Conservation (phyloP, 2,888 invertebrate genomes). For the Noctua janthina region DNA sequence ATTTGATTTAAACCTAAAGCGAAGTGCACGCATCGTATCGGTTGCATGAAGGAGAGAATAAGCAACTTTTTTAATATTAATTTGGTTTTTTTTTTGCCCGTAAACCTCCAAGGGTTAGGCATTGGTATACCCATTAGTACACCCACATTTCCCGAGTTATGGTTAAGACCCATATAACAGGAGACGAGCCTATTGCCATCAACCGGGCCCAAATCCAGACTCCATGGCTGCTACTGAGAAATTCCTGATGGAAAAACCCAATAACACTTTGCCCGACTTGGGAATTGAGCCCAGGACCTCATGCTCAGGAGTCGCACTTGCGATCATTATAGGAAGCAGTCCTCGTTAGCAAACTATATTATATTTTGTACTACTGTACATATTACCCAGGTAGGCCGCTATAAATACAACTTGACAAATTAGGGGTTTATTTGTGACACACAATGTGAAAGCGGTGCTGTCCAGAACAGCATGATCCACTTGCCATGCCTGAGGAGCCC, state of each 20-base stretch:
- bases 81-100: neutral
- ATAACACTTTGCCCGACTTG: too few species aligned
- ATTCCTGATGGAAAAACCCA: too few species aligned
- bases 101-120: too few species aligned
- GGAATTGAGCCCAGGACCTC: neutral
- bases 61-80: conserved; percentile 4
- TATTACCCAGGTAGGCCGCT: neutral
- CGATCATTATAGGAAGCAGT: neutral
- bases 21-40: conserved; percentile 24
- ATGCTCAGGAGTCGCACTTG: neutral
- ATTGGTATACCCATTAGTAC: too few species aligned
- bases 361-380: too few species aligned
- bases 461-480: neutral
- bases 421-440: neutral
- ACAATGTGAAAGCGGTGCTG: neutral
- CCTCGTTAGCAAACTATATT: too few species aligned
- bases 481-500: neutral
- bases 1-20: conserved; percentile 24
- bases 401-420: neutral
- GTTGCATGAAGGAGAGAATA: conserved; percentile 18
- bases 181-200: too few species aligned
- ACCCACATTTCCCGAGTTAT: too few species aligned
- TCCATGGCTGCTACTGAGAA: too few species aligned
- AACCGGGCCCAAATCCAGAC: too few species aligned
- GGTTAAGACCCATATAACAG: too few species aligned